Evolutionary conservation across 2,888 invertebrate species (phyloP).

Genomic region (Lacanobia oleracea): DNA sequence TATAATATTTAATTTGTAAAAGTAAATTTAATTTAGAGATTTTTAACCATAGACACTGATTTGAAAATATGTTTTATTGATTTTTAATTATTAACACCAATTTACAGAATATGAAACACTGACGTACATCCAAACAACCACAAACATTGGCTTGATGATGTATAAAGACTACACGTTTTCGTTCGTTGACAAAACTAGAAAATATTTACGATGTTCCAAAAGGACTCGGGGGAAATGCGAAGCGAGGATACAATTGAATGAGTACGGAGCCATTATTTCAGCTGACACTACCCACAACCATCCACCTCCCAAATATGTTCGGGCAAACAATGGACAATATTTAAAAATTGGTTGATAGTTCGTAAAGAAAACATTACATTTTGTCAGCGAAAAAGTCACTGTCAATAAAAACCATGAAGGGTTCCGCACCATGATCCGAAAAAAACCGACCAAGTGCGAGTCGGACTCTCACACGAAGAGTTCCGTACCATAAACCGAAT

Average conservation of each 20-base stretch:
- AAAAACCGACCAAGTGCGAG: no score
- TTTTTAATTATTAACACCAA: background rate
- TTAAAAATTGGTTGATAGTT: constrained; percentile 36
- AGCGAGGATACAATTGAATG: constrained; percentile 61
- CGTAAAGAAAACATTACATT: background rate
- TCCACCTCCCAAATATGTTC: constrained; percentile 52
- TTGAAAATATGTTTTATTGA: background rate
- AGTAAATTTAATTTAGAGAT: no score
- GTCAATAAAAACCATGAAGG: no score
- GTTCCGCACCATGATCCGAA: no score
- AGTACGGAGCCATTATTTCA: constrained; percentile 39
- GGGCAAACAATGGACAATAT: constrained; percentile 38
- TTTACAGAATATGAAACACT: constrained; percentile 46
- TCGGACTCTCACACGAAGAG: no score
- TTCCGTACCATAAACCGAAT: no score
- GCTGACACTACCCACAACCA: constrained; percentile 65
- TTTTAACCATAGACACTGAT: no score
- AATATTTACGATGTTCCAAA: constrained; percentile 70
- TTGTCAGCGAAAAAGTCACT: background rate
- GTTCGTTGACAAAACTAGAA: constrained; percentile 59
- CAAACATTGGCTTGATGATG: constrained; percentile 55
- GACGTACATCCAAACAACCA: constrained; percentile 43
- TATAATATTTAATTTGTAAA: no score
- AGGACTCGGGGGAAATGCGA: constrained; percentile 64
- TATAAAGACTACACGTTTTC: constrained; percentile 66